Evolutionary conservation across 2,797 vertebrate species (phyloP).

Genomic region (Nasua narica): DNA sequence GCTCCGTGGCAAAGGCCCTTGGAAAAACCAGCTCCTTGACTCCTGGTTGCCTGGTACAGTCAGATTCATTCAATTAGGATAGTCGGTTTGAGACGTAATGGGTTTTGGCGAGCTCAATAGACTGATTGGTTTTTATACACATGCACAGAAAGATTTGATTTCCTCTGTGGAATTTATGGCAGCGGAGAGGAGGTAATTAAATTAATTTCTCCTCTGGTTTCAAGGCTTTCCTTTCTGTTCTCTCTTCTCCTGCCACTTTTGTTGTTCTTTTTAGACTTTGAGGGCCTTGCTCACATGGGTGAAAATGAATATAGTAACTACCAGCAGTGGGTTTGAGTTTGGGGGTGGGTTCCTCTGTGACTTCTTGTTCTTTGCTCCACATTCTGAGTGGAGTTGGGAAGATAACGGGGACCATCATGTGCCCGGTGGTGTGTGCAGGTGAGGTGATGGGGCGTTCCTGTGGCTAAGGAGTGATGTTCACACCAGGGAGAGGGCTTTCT

Average conservation of each 20-base stretch:
- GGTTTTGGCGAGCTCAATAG: slow-evolving; percentile 41
- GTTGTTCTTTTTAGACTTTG: not conserved
- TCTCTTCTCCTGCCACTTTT: slow-evolving; percentile 61
- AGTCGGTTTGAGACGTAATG: slow-evolving; percentile 56
- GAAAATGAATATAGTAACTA: slow-evolving; percentile 50
- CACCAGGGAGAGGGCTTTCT: not conserved
- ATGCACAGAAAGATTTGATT: slow-evolving; percentile 74
- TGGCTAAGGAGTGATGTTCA: not conserved
- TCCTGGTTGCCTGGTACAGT: slow-evolving; percentile 45
- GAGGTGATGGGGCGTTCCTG: not conserved
- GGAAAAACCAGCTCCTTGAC: slow-evolving; percentile 48
- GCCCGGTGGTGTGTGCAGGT: not conserved
- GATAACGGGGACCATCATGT: not conserved
- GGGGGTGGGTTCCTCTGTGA: not conserved
- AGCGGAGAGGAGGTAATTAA: slow-evolving; percentile 66
- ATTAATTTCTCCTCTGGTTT: slow-evolving; percentile 77
- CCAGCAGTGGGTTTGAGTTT: slow-evolving; percentile 62
- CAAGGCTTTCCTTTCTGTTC: slow-evolving; percentile 62
- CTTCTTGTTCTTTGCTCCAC: not conserved
- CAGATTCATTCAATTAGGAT: slow-evolving; percentile 72
- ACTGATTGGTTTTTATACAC: slow-evolving; percentile 66
- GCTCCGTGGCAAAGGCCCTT: slow-evolving; percentile 45
- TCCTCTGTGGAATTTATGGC: slow-evolving; percentile 71
- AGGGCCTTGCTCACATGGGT: slow-evolving; percentile 6
- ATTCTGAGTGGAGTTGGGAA: not conserved